These are phyloP conservation scores for Pangasianodon gigas DNA, from an alignment of 2,113 vertebrate species.

Conservation along the genomic window DNA sequence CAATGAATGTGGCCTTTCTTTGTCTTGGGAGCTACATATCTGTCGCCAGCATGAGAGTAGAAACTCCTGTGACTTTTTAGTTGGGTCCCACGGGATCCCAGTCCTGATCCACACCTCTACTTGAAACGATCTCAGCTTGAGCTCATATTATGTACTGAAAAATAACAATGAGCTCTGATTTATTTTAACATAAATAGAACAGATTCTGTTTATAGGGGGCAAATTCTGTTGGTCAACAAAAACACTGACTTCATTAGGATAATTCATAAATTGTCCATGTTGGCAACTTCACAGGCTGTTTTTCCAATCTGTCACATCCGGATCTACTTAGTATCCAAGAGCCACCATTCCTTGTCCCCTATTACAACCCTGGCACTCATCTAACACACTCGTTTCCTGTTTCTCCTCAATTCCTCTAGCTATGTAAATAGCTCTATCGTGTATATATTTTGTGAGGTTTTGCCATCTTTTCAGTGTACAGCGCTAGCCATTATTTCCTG, in stretches of 20 bases:
- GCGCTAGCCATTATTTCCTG: not conserved
- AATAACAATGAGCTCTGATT: not conserved
- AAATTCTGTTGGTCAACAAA: constrained; percentile 7
- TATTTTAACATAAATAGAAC: not conserved
- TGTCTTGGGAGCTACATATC: not conserved
- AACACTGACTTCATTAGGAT: not conserved
- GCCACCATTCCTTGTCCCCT: not conserved
- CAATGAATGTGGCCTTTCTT: not conserved
- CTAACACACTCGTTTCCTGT: not conserved
- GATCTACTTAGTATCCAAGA: not conserved
- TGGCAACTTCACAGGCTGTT: not conserved
- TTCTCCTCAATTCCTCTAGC: not conserved
- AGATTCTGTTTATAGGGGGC: not conserved
- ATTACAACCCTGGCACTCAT: not conserved
- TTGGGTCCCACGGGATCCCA: not conserved
- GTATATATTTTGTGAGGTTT: not conserved
- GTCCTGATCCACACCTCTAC: not conserved
- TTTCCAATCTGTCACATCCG: not conserved
- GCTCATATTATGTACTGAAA: not conserved
- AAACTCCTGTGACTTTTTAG: not conserved
- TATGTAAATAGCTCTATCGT: not conserved
- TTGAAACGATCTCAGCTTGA: not conserved
- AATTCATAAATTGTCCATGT: not conserved
- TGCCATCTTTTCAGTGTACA: not conserved
- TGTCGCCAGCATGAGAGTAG: not conserved